Evolutionary conservation across 2,113 vertebrate genomes (phyloP).

Genomic region (Clupea harengus): DNA sequence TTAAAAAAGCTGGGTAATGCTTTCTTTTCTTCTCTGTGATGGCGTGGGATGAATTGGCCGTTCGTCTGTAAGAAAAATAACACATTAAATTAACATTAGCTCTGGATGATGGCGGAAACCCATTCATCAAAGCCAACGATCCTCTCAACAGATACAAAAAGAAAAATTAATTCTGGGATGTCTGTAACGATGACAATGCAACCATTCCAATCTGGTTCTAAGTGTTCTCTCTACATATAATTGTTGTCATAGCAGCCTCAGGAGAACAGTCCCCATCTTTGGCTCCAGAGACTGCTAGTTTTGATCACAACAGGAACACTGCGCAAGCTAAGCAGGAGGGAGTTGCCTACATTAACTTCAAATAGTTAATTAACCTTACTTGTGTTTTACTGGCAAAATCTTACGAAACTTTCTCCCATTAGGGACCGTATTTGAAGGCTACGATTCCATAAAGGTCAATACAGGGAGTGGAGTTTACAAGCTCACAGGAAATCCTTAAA

Average conservation of each 20-base stretch:
- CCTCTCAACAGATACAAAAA: neutral
- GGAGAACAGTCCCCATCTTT: neutral
- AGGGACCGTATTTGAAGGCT: neutral
- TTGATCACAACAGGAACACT: neutral
- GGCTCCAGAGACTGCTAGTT: neutral
- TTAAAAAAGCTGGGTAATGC: neutral
- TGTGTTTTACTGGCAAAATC: neutral
- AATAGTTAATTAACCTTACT: neutral
- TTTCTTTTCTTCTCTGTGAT: conserved; percentile 2
- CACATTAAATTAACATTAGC: conserved; percentile 12
- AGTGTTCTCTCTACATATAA: neutral
- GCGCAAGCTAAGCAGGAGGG: neutral
- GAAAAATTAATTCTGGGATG: neutral
- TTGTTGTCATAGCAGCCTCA: neutral
- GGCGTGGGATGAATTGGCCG: neutral
- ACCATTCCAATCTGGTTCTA: neutral
- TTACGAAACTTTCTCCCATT: neutral
- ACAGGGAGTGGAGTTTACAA: neutral
- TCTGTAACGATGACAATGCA: neutral
- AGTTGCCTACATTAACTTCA: neutral
- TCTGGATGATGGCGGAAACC: neutral
- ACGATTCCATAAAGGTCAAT: neutral
- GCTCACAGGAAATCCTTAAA: neutral
- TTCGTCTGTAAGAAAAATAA: conserved; percentile 13
- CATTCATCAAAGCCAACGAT: conserved; percentile 6